These are phyloP conservation scores for Eupithecia pulchellata DNA, from an alignment of 2,888 invertebrate species.

Conservation along the genomic window DNA sequence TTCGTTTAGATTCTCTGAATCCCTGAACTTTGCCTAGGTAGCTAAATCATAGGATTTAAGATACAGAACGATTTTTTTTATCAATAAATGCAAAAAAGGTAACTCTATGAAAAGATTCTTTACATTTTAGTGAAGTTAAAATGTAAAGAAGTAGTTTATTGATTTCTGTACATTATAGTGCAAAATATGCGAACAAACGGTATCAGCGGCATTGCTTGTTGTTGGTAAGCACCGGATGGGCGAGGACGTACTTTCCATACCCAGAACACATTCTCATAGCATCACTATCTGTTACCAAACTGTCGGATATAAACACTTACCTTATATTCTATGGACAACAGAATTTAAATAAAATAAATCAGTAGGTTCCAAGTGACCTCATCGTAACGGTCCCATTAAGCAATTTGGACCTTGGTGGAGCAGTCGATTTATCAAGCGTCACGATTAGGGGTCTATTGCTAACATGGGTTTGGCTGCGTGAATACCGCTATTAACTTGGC, in stretches of 20 bases:
- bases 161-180: no score
- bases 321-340: conserved; percentile 3
- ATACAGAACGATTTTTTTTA: no score
- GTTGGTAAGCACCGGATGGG: conserved; percentile 49
- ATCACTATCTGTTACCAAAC: conserved; percentile 1
- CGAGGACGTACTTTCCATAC: conserved; percentile 47
- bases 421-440: conserved; percentile 22
- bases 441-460: conserved; percentile 25
- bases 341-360: conserved; percentile 11
- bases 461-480: conserved; percentile 27
- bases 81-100: no score
- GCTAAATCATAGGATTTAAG: no score
- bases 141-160: no score
- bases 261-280: conserved; percentile 24
- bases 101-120: no score
- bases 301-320: conserved; percentile 24
- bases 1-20: no score
- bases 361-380: conserved; percentile 60
- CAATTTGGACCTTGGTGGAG: conserved; percentile 19
- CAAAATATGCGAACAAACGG: conserved; percentile 12
- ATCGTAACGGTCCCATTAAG: conserved; percentile 49
- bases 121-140: no score
- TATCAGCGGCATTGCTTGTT: conserved; percentile 14
- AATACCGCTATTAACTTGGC: not conserved
- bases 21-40: no score